phyloP scores from a whole-genome alignment of 2,888 invertebrate species.

The Thera britannica region DNA sequence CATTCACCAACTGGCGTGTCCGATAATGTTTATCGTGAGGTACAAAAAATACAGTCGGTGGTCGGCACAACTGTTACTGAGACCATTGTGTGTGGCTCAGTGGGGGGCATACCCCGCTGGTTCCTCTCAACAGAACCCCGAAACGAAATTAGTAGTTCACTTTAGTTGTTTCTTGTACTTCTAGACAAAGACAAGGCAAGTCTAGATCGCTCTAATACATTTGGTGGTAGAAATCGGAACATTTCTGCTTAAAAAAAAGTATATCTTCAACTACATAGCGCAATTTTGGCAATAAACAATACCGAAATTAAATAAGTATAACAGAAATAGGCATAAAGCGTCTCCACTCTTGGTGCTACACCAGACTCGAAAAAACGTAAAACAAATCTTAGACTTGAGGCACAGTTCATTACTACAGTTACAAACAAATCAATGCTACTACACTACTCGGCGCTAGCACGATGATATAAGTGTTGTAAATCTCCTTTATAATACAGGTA shows the following conservation, averaged over 20 bases:
- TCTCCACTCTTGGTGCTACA: too few relatives aligned
- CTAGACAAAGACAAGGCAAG: not conserved
- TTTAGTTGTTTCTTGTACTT: constrained; percentile 32
- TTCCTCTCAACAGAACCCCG: constrained; percentile 32
- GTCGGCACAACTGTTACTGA: constrained; percentile 31
- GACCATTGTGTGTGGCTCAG: constrained; percentile 24
- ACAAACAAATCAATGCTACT: not conserved
- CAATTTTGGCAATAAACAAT: too few relatives aligned
- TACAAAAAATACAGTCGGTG: constrained; percentile 48
- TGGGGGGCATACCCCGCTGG: constrained; percentile 23
- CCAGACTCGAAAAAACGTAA: too few relatives aligned
- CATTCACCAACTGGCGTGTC: constrained; percentile 66
- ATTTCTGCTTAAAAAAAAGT: too few relatives aligned
- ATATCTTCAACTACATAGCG: too few relatives aligned
- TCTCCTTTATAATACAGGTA: constrained; percentile 53
- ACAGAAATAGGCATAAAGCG: too few relatives aligned
- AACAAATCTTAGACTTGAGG: too few relatives aligned
- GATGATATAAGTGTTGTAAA: not conserved
- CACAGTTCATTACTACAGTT: too few relatives aligned
- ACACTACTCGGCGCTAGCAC: not conserved
- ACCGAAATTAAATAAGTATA: too few relatives aligned
- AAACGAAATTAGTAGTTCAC: constrained; percentile 70
- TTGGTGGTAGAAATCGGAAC: too few relatives aligned
- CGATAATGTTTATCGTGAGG: constrained; percentile 67
- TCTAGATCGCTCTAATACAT: not conserved